Percentiles rank a stretch among this genome's conserved stretches.
Evolutionary conservation across 2,113 vertebrate genomes (phyloP).

Genomic region (Neogale vison): DNA sequence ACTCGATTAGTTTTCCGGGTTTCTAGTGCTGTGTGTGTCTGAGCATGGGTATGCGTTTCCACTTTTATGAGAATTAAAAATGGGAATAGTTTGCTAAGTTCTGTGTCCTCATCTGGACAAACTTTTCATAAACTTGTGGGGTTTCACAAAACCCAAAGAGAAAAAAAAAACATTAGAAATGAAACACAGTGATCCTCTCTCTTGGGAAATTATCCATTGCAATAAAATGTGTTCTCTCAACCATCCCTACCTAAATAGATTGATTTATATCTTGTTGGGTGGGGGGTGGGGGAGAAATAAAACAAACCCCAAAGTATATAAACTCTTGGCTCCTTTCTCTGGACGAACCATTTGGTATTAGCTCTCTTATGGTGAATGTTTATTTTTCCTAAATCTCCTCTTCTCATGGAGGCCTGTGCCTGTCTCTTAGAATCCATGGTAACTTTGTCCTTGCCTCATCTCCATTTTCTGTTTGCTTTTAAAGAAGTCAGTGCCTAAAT

Average conservation of each 20-base stretch:
- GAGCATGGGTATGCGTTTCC: slow-evolving; percentile 13
- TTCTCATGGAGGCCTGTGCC: slow-evolving; percentile 42
- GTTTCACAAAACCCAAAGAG: slow-evolving; percentile 52
- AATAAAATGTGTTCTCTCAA: slow-evolving; percentile 72
- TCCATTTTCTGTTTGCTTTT: slow-evolving; percentile 61
- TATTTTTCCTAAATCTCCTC: slow-evolving; percentile 48
- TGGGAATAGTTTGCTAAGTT: slow-evolving; percentile 52
- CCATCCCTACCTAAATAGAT: slow-evolving; percentile 71
- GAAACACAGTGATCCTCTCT: slow-evolving; percentile 55
- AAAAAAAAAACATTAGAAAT: not conserved
- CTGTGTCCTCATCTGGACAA: slow-evolving; percentile 67
- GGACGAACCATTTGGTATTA: slow-evolving; percentile 34
- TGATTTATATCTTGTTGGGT: slow-evolving; percentile 69
- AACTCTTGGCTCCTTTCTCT: slow-evolving; percentile 64
- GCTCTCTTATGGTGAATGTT: slow-evolving; percentile 40
- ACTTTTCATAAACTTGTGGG: slow-evolving; percentile 65
- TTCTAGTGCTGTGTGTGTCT: slow-evolving; percentile 38
- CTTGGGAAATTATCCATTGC: slow-evolving; percentile 65
- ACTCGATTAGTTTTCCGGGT: slow-evolving; percentile 63
- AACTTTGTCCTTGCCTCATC: slow-evolving; percentile 45
- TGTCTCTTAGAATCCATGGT: not conserved
- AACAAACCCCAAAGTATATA: slow-evolving; percentile 63
- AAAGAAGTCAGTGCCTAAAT: slow-evolving; percentile 21
- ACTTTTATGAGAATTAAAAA: slow-evolving; percentile 68
- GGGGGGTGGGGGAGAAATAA: slow-evolving; percentile 45